Evolutionary conservation across 2,888 invertebrate species (phyloP).

Genomic region (Entomobrya proxima): DNA sequence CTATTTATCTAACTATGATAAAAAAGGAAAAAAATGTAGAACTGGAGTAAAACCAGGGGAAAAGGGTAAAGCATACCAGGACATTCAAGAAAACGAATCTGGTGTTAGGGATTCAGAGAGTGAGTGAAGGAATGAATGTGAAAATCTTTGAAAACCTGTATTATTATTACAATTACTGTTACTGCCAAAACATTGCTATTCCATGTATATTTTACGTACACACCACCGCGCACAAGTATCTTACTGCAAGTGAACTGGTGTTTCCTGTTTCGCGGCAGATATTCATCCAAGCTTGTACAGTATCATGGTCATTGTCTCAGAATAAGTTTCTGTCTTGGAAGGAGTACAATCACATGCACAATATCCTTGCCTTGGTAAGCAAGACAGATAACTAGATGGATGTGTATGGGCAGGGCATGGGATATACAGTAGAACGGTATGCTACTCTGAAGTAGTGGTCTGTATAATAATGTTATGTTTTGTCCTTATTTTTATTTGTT

Average conservation of each 20-base stretch:
- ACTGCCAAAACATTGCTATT: conserved; percentile 29
- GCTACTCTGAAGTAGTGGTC: too few relatives aligned
- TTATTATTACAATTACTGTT: conserved; percentile 45
- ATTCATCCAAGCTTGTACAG: too few relatives aligned
- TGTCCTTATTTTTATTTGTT: conserved; percentile 30
- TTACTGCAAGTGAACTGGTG: too few relatives aligned
- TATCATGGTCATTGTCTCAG: conserved; percentile 26
- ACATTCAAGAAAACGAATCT: conserved; percentile 1
- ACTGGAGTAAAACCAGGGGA: neutral
- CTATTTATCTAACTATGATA: neutral
- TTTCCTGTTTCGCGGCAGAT: too few relatives aligned
- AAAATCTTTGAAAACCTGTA: conserved; percentile 53
- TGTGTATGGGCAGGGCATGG: neutral
- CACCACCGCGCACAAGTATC: neutral
- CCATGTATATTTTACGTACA: conserved; percentile 38
- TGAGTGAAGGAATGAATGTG: conserved; percentile 33
- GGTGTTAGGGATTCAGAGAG: neutral
- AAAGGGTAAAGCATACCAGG: conserved; percentile 45
- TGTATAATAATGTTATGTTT: neutral
- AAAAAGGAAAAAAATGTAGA: neutral
- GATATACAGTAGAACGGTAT: neutral
- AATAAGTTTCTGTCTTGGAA: neutral
- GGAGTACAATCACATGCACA: neutral
- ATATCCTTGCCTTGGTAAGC: neutral
- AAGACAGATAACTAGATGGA: neutral